Percentiles rank a stretch among this genome's conserved stretches.
Evolutionary conservation across 2,888 invertebrate species (phyloP).

Genomic region (Dasysyrphus tricinctus): DNA sequence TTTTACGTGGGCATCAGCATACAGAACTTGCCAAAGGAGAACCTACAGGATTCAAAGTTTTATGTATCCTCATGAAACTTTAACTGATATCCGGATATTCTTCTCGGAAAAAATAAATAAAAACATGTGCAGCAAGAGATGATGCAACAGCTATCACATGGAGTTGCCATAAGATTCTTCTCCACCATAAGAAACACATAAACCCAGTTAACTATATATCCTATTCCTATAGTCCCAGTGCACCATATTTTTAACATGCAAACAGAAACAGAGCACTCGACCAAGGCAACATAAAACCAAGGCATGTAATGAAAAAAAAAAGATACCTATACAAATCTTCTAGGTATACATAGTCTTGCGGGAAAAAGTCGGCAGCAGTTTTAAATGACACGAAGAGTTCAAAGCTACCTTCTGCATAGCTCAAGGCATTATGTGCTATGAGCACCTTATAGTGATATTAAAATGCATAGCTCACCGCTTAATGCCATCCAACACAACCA

Average conservation of each 20-base stretch:
- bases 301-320: not conserved
- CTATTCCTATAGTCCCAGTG: slow-evolving; percentile 21
- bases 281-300: slow-evolving; percentile 2
- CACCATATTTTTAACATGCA: slow-evolving; percentile 27
- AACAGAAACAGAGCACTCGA: not conserved
- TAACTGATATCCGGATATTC: slow-evolving; percentile 6
- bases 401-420: slow-evolving; percentile 29
- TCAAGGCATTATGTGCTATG: slow-evolving; percentile 22
- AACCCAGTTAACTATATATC: slow-evolving; percentile 56
- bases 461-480: slow-evolving; percentile 50
- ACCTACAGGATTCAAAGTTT: not conserved
- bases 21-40: not conserved
- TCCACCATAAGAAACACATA: slow-evolving; percentile 26
- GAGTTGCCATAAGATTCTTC: slow-evolving; percentile 15
- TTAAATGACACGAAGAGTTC: slow-evolving; percentile 47
- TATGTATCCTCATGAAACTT: slow-evolving; percentile 14
- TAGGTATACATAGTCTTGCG: not conserved
- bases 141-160: slow-evolving; percentile 45
- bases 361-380: slow-evolving; percentile 17
- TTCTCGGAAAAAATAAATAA: not conserved
- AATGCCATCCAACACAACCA: slow-evolving; percentile 41
- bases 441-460: slow-evolving; percentile 44
- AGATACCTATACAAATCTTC: slow-evolving; percentile 27
- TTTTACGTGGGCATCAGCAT: not conserved
- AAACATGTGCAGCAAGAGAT: slow-evolving; percentile 29